Conservation (phyloP, 2,113 vertebrate species). For the Malaclemys terrapin region DNA sequence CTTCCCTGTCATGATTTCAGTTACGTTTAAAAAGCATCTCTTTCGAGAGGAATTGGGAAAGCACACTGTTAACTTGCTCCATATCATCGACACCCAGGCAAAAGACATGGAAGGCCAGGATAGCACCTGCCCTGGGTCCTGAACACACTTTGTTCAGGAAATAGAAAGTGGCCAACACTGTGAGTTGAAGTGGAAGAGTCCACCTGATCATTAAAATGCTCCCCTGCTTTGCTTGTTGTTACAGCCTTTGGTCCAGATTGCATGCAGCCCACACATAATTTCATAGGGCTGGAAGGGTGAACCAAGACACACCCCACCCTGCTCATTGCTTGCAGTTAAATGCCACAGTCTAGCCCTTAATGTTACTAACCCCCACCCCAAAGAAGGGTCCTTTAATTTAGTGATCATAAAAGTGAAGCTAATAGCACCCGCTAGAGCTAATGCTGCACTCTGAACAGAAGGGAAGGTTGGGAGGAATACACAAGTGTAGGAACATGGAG, state of each 20-base stretch:
- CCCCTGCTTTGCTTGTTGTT: not conserved
- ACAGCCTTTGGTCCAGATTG: not conserved
- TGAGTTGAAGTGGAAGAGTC: not conserved
- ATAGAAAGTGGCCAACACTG: not conserved
- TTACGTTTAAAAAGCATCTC: not conserved
- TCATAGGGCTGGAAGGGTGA: not conserved
- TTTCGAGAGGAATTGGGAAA: not conserved
- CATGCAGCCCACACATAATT: not conserved
- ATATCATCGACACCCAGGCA: accelerated
- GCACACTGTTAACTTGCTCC: not conserved
- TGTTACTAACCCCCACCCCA: constrained; percentile 11
- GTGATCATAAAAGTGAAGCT: constrained; percentile 23
- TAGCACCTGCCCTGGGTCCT: not conserved
- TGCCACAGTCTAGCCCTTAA: constrained; percentile 30
- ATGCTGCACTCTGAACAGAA: not conserved
- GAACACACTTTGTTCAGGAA: not conserved
- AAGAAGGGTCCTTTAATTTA: not conserved
- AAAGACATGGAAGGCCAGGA: accelerated
- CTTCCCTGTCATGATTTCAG: not conserved
- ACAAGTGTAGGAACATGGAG: not conserved
- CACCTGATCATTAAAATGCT: accelerated
- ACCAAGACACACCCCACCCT: not conserved
- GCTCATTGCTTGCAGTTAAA: not conserved
- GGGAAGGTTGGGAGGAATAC: not conserved
- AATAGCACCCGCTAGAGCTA: accelerated